A percentile compares a stretch with the other conserved stretches of the same genome.
Conservation (phyloP, 2,888 invertebrate genomes). For the Cosmia trapezina region DNA sequence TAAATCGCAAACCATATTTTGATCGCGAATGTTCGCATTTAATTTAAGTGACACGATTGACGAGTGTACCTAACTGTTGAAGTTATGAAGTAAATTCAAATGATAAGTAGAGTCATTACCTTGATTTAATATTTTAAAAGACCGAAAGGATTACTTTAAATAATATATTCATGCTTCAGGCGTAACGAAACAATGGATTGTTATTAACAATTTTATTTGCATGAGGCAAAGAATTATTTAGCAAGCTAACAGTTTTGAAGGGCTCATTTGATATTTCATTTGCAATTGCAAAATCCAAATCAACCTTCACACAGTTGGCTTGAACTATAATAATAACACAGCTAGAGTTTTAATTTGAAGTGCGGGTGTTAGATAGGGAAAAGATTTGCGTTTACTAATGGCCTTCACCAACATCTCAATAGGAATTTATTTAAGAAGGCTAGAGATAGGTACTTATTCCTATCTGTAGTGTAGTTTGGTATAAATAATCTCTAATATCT, state of each 20-base stretch:
- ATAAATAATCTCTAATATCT: slow-evolving; percentile 17
- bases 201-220: slow-evolving; percentile 36
- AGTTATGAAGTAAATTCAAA: slow-evolving; percentile 8
- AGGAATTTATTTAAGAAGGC: slow-evolving; percentile 9
- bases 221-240: slow-evolving; percentile 23
- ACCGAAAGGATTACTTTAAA: slow-evolving; percentile 22
- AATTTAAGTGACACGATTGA: slow-evolving; percentile 1
- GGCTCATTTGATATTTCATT: slow-evolving; percentile 2
- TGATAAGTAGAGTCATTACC: neutral
- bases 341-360: neutral
- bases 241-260: slow-evolving; percentile 17
- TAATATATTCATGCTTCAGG: slow-evolving; percentile 28
- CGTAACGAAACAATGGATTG: slow-evolving; percentile 30
- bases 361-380: neutral
- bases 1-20: neutral
- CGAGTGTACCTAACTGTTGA: neutral
- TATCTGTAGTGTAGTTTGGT: slow-evolving; percentile 10
- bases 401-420: neutral
- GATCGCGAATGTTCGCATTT: neutral
- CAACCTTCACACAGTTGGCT: slow-evolving; percentile 1
- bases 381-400: neutral
- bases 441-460: neutral
- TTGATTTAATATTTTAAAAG: slow-evolving; percentile 12
- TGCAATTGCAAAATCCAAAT: slow-evolving; percentile 11
- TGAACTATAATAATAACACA: slow-evolving; percentile 12